These are phyloP conservation scores for Eurypyga helias DNA, from an alignment of 2,113 vertebrate species.

Conservation along the genomic window DNA sequence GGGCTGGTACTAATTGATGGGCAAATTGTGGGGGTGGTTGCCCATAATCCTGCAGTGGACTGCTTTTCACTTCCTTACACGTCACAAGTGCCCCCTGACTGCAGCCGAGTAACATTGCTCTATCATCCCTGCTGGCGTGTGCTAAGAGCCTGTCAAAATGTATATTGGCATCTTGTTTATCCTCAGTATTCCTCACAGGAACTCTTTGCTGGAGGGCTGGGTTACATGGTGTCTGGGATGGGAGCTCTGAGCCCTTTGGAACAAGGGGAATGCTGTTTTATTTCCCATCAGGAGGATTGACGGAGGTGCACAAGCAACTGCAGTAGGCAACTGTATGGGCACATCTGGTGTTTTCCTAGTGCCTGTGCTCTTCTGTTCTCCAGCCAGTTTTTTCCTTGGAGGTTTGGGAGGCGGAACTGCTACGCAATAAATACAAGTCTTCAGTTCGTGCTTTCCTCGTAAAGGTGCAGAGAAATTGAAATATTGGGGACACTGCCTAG, in stretches of 20 bases:
- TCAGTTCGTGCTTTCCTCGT: fast-evolving
- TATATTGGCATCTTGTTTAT: not conserved
- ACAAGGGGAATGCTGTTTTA: not conserved
- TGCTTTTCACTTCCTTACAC: not conserved
- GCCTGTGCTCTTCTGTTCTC: not conserved
- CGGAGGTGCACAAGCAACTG: fast-evolving
- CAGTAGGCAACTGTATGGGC: fast-evolving
- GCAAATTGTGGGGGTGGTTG: no score
- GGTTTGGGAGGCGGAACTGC: not conserved
- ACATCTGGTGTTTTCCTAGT: not conserved
- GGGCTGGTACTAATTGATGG: not conserved
- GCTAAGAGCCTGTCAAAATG: not conserved
- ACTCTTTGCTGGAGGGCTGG: not conserved
- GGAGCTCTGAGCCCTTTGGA: not conserved
- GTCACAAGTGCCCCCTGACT: not conserved
- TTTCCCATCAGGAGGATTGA: fast-evolving
- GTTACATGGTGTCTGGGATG: fast-evolving
- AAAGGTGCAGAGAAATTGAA: not conserved
- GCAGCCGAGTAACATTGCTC: not conserved
- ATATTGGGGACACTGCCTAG: fast-evolving
- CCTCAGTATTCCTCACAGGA: not conserved
- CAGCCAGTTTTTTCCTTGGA: not conserved
- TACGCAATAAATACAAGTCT: not conserved
- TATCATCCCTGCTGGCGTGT: not conserved
- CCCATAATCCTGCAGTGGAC: not conserved